These are phyloP conservation scores for Hexactinellida sp. DNA, from an alignment of 37 sponge, comb jelly and placozoan species.

Conservation along the genomic window DNA sequence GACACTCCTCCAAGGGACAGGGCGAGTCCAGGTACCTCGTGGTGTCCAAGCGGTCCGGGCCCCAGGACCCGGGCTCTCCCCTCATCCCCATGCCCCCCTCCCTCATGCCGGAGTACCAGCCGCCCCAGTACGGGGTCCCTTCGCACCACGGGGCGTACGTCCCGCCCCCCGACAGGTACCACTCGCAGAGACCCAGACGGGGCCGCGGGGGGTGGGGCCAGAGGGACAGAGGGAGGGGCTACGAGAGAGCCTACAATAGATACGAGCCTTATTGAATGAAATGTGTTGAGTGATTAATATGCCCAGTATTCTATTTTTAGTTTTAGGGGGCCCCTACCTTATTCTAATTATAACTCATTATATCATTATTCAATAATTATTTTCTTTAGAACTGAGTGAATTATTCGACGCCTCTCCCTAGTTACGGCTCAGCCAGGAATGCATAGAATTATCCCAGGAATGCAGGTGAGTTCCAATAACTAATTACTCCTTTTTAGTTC, in stretches of 20 bases:
- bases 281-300: no score
- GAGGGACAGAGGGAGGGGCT: not conserved
- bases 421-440: not conserved
- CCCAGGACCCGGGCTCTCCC: not conserved
- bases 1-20: slow-evolving; percentile 25
- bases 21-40: slow-evolving; percentile 23
- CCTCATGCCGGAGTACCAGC: not conserved
- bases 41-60: slow-evolving; percentile 12
- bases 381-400: no score
- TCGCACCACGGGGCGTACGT: not conserved
- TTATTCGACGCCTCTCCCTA: not conserved
- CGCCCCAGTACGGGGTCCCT: not conserved
- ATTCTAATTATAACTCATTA: no score
- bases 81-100: not conserved
- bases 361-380: no score
- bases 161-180: slow-evolving; percentile 2
- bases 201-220: not conserved
- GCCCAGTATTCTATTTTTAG: no score
- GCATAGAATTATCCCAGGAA: not conserved
- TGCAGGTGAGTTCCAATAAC: not conserved
- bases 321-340: no score
- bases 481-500: not conserved
- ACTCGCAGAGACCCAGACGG: not conserved
- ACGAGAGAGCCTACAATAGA: not conserved
- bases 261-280: not conserved